Base-by-base conservation (phyloP, 1,140 invertebrate species). In the Camponotus floridanus region DNA sequence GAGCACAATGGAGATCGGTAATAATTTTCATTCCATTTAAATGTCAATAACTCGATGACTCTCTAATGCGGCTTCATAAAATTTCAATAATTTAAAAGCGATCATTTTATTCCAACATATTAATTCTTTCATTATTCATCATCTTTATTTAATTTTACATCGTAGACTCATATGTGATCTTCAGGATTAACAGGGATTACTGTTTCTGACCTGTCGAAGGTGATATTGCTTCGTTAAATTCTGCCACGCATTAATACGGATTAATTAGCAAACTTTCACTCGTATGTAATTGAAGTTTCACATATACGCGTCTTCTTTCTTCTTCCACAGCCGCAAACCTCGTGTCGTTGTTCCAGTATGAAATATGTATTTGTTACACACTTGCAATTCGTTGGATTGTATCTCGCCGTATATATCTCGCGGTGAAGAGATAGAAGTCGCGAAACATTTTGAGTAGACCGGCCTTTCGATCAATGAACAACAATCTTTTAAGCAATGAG, bases 361-460 rank as follows among this genome's bases (percentile, higher is more conserved):
- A 81, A 42, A 45, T 81, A 59, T n/a, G 11, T 45, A 18, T 45
- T 39, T 81, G 39, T 55, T 59, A 71, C 36, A 26, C 26, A 26
- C 36, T 81, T 61, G 65, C 67, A 59, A 26, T 81, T 81, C 79
- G 26, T 61, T 81, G 67, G 7, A 73, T 79, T 15, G 18, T 78
- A 33, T 68, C 15, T 70, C 13, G n/a, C 51, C 21, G 21, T 31
- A 51, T 31, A 51, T 18, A 26, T 73, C 18, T 73, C 26, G 57
- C 18, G 33, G 13, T 36, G 33, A 51, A 59, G 55, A 59, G 26
- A 81, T 61, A 42, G 55, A 68, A 61, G 21, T 42, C 39, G 21
- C 33, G 21, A 26, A 61, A 61, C 1, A 18, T 76, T 33, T 13
- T 42, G 15, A 31, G 57, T 42, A 31, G 68, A 68, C 48, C n/a